phyloP scores from a whole-genome alignment of 2,888 invertebrate species.

The Caenorhabditis wallacei region DNA sequence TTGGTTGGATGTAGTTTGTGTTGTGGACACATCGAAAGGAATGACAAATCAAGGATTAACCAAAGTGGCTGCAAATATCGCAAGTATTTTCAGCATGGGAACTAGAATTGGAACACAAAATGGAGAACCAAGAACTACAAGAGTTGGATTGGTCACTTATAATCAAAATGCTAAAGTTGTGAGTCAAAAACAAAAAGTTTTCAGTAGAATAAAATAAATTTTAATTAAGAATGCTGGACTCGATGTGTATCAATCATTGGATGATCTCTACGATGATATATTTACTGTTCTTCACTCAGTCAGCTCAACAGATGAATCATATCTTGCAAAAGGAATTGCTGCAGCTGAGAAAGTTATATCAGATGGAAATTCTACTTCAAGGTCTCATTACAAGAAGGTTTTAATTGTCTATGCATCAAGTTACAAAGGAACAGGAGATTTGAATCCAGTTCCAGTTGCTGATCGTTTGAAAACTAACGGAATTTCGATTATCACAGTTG shows the following conservation, averaged over 20 bases:
- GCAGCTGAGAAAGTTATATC: slow-evolving; percentile 30
- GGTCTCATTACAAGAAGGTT: slow-evolving; percentile 41
- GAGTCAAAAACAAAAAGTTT: too few species aligned
- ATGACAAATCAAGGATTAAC: slow-evolving; percentile 41
- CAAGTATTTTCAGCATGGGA: slow-evolving; percentile 13
- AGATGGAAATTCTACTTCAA: not conserved
- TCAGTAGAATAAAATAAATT: not conserved
- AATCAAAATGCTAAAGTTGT: not conserved
- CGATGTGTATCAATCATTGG: slow-evolving; percentile 6
- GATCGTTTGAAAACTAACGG: slow-evolving; percentile 15
- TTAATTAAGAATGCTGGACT: slow-evolving; percentile 14
- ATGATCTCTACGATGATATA: slow-evolving; percentile 19
- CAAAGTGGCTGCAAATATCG: slow-evolving; percentile 23
- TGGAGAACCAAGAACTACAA: slow-evolving; percentile 12
- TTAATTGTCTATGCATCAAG: slow-evolving; percentile 51
- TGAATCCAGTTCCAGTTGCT: slow-evolving; percentile 29
- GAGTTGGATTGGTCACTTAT: slow-evolving; percentile 45
- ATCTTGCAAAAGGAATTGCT: slow-evolving; percentile 21
- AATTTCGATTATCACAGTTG: slow-evolving; percentile 18
- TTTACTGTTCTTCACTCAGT: not conserved
- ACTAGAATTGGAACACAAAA: slow-evolving; percentile 22
- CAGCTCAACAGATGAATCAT: not conserved
- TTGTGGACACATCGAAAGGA: slow-evolving; percentile 53
- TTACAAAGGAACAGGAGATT: slow-evolving; percentile 28
- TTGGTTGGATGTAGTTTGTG: slow-evolving; percentile 56